Percentiles rank a stretch among this genome's conserved stretches.
phyloP scores from a whole-genome alignment of 1,140 invertebrate species.

The Cyrtorhinus lividipennis region DNA sequence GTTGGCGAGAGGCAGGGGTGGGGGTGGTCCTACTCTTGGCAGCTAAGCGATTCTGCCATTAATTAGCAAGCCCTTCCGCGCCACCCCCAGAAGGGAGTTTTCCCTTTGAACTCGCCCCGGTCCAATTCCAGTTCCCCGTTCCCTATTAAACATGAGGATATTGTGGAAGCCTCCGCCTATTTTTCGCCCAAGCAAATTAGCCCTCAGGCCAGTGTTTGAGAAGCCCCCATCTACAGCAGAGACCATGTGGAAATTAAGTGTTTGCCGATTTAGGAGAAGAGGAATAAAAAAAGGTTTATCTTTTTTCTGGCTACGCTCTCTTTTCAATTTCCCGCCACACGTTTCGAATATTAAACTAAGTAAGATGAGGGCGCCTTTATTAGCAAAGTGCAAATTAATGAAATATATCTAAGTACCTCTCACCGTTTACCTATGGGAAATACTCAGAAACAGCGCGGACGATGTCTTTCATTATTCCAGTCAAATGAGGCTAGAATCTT shows the following conservation, averaged over 20 bases:
- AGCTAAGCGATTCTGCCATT: conserved; percentile 14
- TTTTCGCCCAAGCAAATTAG: conserved; percentile 14
- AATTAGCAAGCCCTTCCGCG: conserved; percentile 7
- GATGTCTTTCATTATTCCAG: too few species aligned
- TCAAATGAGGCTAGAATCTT: too few species aligned
- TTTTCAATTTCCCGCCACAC: not conserved
- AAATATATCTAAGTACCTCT: too few species aligned
- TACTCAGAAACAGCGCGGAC: too few species aligned
- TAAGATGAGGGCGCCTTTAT: not conserved
- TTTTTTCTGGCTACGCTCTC: not conserved
- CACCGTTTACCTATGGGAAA: too few species aligned
- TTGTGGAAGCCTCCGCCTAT: conserved; percentile 12
- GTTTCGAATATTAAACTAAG: not conserved
- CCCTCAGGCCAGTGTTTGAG: conserved; percentile 10
- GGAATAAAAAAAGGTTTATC: not conserved
- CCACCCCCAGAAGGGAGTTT: not conserved
- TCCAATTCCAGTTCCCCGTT: not conserved
- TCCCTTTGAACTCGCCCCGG: conserved; percentile 11
- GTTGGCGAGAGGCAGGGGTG: not conserved
- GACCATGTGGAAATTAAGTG: conserved; percentile 14
- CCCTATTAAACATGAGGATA: conserved; percentile 15
- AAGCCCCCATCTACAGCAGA: conserved; percentile 2
- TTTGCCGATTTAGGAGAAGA: not conserved
- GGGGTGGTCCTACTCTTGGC: not conserved
- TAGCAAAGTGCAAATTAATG: not conserved